Percentiles rank a stretch among this genome's conserved stretches.
Conservation (phyloP, 2,888 invertebrate species). For the Stenurella melanura region DNA sequence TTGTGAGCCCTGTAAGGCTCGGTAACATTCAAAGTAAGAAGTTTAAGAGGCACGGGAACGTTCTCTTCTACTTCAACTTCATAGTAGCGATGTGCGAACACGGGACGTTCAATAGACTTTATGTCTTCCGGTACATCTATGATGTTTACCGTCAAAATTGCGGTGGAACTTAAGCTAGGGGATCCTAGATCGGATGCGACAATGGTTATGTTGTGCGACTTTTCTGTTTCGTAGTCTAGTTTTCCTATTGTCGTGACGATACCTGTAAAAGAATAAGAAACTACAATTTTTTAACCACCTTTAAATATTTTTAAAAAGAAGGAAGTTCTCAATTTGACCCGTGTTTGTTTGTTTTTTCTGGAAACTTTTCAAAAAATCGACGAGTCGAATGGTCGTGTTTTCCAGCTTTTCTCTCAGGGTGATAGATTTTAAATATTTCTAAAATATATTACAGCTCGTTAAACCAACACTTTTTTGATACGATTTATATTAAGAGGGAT, state of each 20-base stretch:
- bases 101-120: slow-evolving; percentile 66
- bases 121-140: slow-evolving; percentile 80
- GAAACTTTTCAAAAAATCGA: no score
- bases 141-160: slow-evolving; percentile 80
- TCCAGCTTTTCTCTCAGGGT: no score
- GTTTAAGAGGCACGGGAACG: slow-evolving; percentile 82
- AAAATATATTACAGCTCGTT: no score
- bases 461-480: no score
- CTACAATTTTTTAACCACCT: background rate
- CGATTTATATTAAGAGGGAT: no score
- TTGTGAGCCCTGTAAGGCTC: slow-evolving; percentile 80
- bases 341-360: no score
- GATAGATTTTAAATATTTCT: no score
- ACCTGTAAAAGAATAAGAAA: slow-evolving; percentile 8
- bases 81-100: slow-evolving; percentile 78
- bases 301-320: no score
- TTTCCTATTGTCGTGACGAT: slow-evolving; percentile 83
- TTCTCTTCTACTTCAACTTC: slow-evolving; percentile 90
- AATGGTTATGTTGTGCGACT: slow-evolving; percentile 84
- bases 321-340: no score
- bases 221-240: slow-evolving; percentile 82
- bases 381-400: no score
- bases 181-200: slow-evolving; percentile 90
- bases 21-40: slow-evolving; percentile 86
- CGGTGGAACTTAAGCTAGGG: slow-evolving; percentile 87